These are phyloP conservation scores for Standfussiana lucernea DNA, from an alignment of 2,888 invertebrate species.

Conservation along the genomic window DNA sequence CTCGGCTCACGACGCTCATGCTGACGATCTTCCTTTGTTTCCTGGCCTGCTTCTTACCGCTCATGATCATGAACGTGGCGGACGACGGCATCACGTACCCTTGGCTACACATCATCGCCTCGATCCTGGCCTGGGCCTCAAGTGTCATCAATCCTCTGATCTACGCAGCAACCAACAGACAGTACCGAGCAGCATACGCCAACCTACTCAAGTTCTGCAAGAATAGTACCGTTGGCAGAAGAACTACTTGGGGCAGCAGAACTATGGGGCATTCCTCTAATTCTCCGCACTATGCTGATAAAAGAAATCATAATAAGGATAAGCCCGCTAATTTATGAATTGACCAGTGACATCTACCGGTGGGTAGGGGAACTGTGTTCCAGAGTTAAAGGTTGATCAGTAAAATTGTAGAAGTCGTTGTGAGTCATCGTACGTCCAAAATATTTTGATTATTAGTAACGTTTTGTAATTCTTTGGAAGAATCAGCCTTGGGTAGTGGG, in stretches of 20 bases:
- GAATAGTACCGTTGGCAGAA: slow-evolving; percentile 80
- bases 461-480: slow-evolving; percentile 10
- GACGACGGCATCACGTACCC: slow-evolving; percentile 94
- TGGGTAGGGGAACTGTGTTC: slow-evolving; percentile 19
- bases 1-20: slow-evolving; percentile 96
- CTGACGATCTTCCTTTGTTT: slow-evolving; percentile 96
- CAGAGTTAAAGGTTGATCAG: slow-evolving; percentile 22
- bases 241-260: slow-evolving; percentile 87
- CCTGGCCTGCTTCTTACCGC: slow-evolving; percentile 95
- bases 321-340: slow-evolving; percentile 86
- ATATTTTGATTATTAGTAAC: slow-evolving; percentile 17
- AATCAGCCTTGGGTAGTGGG: not conserved
- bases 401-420: slow-evolving; percentile 28
- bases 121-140: slow-evolving; percentile 97
- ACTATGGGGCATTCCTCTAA: slow-evolving; percentile 88
- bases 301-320: slow-evolving; percentile 83
- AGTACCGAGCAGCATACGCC: slow-evolving; percentile 92
- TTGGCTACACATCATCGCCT: slow-evolving; percentile 95
- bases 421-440: slow-evolving; percentile 50
- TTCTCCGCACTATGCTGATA: slow-evolving; percentile 85
- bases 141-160: slow-evolving; percentile 97
- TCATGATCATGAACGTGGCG: slow-evolving; percentile 96
- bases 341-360: slow-evolving; percentile 55
- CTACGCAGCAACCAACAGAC: slow-evolving; percentile 96
- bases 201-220: slow-evolving; percentile 88